These are phyloP conservation scores for Hypotaenidia philippensis DNA, from an alignment of 2,797 vertebrate species.

Conservation along the genomic window DNA sequence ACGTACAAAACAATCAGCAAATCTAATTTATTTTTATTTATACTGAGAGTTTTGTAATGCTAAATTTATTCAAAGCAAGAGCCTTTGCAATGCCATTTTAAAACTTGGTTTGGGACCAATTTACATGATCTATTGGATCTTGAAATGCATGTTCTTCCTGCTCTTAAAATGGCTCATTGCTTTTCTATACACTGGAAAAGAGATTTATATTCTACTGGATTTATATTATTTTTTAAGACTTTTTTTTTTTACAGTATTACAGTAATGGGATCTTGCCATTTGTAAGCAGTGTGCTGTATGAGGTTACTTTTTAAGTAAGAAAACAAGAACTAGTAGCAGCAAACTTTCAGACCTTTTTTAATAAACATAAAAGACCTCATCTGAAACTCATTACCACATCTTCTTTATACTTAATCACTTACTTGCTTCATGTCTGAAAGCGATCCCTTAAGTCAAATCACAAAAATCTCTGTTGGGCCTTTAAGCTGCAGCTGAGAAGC, in stretches of 20 bases:
- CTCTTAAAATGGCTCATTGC: slow-evolving; percentile 74
- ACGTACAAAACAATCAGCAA: not conserved
- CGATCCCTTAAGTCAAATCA: not conserved
- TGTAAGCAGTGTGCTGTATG: not conserved
- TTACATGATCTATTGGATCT: slow-evolving; percentile 76
- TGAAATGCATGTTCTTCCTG: slow-evolving; percentile 73
- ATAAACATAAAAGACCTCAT: not conserved
- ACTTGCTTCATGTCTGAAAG: not conserved
- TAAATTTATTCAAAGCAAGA: slow-evolving; percentile 64
- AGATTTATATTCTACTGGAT: slow-evolving; percentile 17
- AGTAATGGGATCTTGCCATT: not conserved
- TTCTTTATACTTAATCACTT: slow-evolving; percentile 23
- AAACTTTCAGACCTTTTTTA: not conserved
- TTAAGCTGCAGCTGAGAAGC: slow-evolving; percentile 13
- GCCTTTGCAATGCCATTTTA: slow-evolving; percentile 63
- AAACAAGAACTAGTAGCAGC: slow-evolving; percentile 12
- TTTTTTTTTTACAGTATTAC: not conserved
- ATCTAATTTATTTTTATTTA: slow-evolving; percentile 59
- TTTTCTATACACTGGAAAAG: slow-evolving; percentile 32
- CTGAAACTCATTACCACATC: slow-evolving; percentile 41
- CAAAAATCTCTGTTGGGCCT: not conserved
- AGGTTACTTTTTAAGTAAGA: not conserved
- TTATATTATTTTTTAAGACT: slow-evolving; percentile 34
- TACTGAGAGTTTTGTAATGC: slow-evolving; percentile 55
- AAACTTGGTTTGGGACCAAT: slow-evolving; percentile 71